Conservation (phyloP, 1,140 invertebrate species). For the Penaeus indicus region DNA sequence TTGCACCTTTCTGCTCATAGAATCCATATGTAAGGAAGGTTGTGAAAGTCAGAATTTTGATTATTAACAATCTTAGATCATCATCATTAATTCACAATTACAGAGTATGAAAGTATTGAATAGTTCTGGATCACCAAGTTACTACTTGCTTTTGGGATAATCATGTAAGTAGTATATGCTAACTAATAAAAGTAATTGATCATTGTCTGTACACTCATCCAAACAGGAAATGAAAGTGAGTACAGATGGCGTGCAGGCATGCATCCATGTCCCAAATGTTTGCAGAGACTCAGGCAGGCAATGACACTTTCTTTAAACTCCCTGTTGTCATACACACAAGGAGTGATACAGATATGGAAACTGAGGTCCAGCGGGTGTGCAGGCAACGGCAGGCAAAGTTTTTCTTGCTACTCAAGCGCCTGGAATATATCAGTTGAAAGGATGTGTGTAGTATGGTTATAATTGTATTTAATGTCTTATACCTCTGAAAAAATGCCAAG, state of each 20-base stretch:
- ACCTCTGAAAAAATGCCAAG: too few species aligned
- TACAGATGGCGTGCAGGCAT: constrained; percentile 74
- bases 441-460: too few species aligned
- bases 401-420: constrained; percentile 59
- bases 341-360: constrained; percentile 33
- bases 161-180: too few species aligned
- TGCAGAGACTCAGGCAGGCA: constrained; percentile 72
- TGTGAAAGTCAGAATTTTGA: too few species aligned
- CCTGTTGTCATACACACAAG: constrained; percentile 67
- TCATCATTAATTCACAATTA: too few species aligned
- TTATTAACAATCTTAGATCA: too few species aligned
- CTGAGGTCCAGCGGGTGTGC: constrained; percentile 50
- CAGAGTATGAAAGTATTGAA: too few species aligned
- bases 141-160: too few species aligned
- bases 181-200: too few species aligned
- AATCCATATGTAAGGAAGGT: too few species aligned
- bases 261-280: constrained; percentile 78
- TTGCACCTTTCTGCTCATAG: neutral
- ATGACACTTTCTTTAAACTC: constrained; percentile 66
- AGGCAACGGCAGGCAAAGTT: constrained; percentile 55
- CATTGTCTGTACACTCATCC: constrained; percentile 51
- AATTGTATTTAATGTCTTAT: too few species aligned
- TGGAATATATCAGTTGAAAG: neutral
- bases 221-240: constrained; percentile 72
- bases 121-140: too few species aligned